phyloP scores from a whole-genome alignment of 1,140 invertebrate species.

The Trichonephila inaurata region DNA sequence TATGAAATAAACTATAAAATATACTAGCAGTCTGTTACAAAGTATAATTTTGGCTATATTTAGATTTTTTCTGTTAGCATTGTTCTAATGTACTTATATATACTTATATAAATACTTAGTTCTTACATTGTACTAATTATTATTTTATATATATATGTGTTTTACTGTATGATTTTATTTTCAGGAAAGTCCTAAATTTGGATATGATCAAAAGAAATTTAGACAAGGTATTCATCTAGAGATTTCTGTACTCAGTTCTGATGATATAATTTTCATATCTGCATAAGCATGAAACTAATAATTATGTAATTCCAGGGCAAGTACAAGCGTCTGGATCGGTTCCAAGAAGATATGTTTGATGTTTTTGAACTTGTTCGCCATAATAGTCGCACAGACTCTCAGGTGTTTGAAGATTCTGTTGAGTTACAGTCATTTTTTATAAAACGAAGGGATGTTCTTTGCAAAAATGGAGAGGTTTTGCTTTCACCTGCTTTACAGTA shows the following conservation, averaged over 20 bases:
- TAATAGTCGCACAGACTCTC: slow-evolving; percentile 92
- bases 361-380: slow-evolving; percentile 94
- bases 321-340: slow-evolving; percentile 95
- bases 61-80: too few species aligned
- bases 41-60: too few species aligned
- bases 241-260: not conserved
- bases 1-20: too few species aligned
- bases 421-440: slow-evolving; percentile 97
- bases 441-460: slow-evolving; percentile 85
- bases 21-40: too few species aligned
- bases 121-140: too few species aligned
- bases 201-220: slow-evolving; percentile 83
- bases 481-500: slow-evolving; percentile 93
- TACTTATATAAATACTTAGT: too few species aligned
- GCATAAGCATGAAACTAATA: not conserved
- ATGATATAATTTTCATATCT: not conserved
- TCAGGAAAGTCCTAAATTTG: slow-evolving; percentile 81
- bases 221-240: slow-evolving; percentile 80
- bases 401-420: slow-evolving; percentile 95
- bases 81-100: too few species aligned
- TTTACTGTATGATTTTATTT: slow-evolving; percentile 59
- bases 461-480: slow-evolving; percentile 89
- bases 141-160: not conserved
- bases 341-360: slow-evolving; percentile 98
- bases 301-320: slow-evolving; percentile 84